Evolutionary conservation across 2,888 invertebrate species (phyloP).

Genomic region (Pseudeuparius sepicola): DNA sequence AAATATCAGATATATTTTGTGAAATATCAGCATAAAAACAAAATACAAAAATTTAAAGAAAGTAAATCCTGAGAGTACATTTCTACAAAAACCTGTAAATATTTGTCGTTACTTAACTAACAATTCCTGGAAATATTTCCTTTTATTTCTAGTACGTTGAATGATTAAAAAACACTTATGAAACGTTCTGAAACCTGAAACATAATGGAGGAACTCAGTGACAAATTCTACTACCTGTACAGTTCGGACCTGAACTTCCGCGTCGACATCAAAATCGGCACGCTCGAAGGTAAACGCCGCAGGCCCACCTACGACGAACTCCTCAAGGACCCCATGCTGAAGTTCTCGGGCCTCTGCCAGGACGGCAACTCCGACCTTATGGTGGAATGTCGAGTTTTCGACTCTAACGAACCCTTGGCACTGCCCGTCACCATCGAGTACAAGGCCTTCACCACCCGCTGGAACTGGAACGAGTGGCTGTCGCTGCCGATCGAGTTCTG

Average conservation of each 20-base stretch:
- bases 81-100: no score
- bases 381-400: slow-evolving; percentile 77
- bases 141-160: no score
- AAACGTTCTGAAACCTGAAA: no score
- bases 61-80: no score
- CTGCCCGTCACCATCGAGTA: slow-evolving; percentile 84
- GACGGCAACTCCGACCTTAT: slow-evolving; percentile 79
- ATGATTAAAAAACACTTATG: no score
- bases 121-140: no score
- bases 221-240: slow-evolving; percentile 78
- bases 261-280: slow-evolving; percentile 89
- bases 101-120: no score
- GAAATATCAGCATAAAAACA: no score
- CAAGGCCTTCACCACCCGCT: slow-evolving; percentile 83
- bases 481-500: slow-evolving; percentile 82
- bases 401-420: slow-evolving; percentile 71
- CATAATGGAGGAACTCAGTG: slow-evolving; percentile 65
- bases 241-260: slow-evolving; percentile 83
- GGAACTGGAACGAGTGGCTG: slow-evolving; percentile 99
- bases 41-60: no score
- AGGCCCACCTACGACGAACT: slow-evolving; percentile 83
- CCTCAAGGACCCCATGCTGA: slow-evolving; percentile 77
- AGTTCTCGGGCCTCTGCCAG: slow-evolving; percentile 82
- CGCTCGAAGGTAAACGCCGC: slow-evolving; percentile 80
- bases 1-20: no score